Percentiles rank a stretch among this genome's conserved stretches.
phyloP scores from a whole-genome alignment of 2,888 invertebrate species.

The Euproctis similis region DNA sequence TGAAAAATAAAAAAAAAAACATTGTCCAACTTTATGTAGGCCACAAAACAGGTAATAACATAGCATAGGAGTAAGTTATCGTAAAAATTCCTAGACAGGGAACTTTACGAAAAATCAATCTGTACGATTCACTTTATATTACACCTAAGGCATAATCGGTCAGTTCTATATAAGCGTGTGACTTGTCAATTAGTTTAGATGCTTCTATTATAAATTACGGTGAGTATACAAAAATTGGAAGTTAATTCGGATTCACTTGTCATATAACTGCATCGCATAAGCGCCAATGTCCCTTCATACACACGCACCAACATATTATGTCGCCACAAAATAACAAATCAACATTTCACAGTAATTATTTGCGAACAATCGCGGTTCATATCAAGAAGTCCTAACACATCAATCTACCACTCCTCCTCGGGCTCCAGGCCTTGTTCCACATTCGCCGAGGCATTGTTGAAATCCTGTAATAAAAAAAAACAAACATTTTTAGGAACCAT shows the following conservation, averaged over 20 bases:
- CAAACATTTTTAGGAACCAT: too few species aligned
- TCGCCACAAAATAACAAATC: conserved; percentile 36
- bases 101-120: too few species aligned
- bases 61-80: too few species aligned
- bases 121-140: too few species aligned
- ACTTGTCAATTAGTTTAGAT: conserved; percentile 37
- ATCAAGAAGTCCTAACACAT: conserved; percentile 32
- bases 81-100: too few species aligned
- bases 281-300: conserved; percentile 31
- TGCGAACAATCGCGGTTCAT: conserved; percentile 14
- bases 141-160: too few species aligned
- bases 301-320: conserved; percentile 38
- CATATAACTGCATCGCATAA: conserved; percentile 29
- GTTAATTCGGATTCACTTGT: conserved; percentile 18
- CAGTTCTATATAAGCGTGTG: too few species aligned
- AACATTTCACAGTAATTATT: conserved; percentile 20
- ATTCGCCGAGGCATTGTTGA: conserved; percentile 40
- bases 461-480: conserved; percentile 60
- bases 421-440: conserved; percentile 56
- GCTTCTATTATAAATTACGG: conserved; percentile 22
- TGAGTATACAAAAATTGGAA: too few species aligned
- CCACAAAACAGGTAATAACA: too few species aligned
- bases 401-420: conserved; percentile 74
- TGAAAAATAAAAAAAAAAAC: too few species aligned
- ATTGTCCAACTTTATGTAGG: too few species aligned